These are phyloP conservation scores for Lordiphosa clarofinis DNA, from an alignment of 1,140 invertebrate species.

Conservation along the genomic window DNA sequence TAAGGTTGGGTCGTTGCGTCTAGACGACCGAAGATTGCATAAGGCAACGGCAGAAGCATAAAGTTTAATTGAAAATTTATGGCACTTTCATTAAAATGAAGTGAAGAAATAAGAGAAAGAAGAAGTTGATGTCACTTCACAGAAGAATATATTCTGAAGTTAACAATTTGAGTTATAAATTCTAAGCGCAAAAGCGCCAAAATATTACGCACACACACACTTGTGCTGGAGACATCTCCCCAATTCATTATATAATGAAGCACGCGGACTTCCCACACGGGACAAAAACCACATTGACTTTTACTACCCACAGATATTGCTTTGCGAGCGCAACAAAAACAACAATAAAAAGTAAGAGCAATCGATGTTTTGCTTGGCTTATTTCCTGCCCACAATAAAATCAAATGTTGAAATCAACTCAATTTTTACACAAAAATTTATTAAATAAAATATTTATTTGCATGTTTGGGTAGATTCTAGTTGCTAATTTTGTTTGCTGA, in stretches of 20 bases:
- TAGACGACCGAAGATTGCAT: slow-evolving; percentile 25
- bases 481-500: not conserved
- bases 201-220: slow-evolving; percentile 9
- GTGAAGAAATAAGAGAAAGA: slow-evolving; percentile 6
- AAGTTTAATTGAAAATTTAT: slow-evolving; percentile 74
- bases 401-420: slow-evolving; percentile 32
- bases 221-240: slow-evolving; percentile 24
- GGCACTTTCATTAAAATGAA: slow-evolving; percentile 62
- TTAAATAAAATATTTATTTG: slow-evolving; percentile 2
- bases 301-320: slow-evolving; percentile 11
- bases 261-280: slow-evolving; percentile 24
- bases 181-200: too few relatives aligned
- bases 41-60: slow-evolving; percentile 27
- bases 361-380: slow-evolving; percentile 14
- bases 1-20: slow-evolving; percentile 29
- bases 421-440: slow-evolving; percentile 10
- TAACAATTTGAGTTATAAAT: not conserved
- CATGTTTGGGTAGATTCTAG: not conserved
- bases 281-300: slow-evolving; percentile 2
- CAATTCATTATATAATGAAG: slow-evolving; percentile 45
- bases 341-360: slow-evolving; percentile 15
- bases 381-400: slow-evolving; percentile 46
- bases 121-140: slow-evolving; percentile 7
- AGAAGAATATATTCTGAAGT: not conserved
- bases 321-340: slow-evolving; percentile 7